These are phyloP conservation scores for Otolemur garnettii DNA, from an alignment of 2,113 vertebrate species.

Conservation along the genomic window DNA sequence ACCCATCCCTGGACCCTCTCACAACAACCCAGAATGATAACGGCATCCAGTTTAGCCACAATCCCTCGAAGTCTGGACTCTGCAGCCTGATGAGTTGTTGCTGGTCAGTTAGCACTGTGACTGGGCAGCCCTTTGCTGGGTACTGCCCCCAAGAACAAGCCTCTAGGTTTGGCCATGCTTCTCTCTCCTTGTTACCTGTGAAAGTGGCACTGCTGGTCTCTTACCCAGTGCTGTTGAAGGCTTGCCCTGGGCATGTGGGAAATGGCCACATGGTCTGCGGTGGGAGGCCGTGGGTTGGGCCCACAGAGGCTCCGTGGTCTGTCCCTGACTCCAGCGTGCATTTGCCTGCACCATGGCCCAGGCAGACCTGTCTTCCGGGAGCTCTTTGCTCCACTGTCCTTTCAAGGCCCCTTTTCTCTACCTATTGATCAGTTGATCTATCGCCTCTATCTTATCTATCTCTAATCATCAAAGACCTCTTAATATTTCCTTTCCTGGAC, in stretches of 20 bases:
- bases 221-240: background rate
- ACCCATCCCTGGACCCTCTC: background rate
- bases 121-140: background rate
- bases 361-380: background rate
- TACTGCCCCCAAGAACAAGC: too few relatives aligned
- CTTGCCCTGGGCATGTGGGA: background rate
- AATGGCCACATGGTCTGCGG: too few relatives aligned
- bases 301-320: background rate
- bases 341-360: background rate
- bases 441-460: too few relatives aligned
- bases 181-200: background rate
- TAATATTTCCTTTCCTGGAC: background rate
- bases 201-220: fast-evolving
- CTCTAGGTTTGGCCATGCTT: too few relatives aligned
- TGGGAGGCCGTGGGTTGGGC: background rate
- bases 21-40: background rate
- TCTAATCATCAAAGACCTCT: background rate
- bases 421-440: too few relatives aligned
- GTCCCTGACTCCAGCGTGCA: background rate
- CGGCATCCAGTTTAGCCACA: background rate
- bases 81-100: fast-evolving
- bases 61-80: background rate
- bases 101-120: fast-evolving
- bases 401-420: background rate
- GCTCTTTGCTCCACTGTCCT: background rate